Percentiles rank a stretch among this genome's conserved stretches.
Conservation (phyloP, 2,888 invertebrate species). For the Nymphalis c-album region DNA sequence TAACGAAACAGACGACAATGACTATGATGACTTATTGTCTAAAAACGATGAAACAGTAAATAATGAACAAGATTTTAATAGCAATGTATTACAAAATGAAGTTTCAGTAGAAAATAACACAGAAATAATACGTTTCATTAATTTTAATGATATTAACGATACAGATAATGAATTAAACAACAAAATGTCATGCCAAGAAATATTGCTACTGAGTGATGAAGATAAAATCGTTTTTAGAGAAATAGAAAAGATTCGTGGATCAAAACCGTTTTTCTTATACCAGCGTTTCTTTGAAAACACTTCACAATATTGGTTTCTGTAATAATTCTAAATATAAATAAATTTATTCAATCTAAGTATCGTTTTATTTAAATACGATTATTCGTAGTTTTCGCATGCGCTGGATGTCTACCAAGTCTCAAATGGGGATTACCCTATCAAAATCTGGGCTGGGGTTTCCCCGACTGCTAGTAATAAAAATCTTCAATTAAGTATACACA, state of each 20-base stretch:
- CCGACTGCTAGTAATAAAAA: too few relatives aligned
- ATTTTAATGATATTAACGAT: neutral
- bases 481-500: too few relatives aligned
- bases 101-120: neutral
- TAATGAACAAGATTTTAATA: too few relatives aligned
- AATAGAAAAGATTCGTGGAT: constrained; percentile 1
- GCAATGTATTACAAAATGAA: neutral
- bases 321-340: neutral
- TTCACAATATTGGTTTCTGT: constrained; percentile 18
- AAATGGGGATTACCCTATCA: too few relatives aligned
- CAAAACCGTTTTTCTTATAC: constrained; percentile 3
- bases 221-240: constrained; percentile 12
- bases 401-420: too few relatives aligned
- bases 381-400: too few relatives aligned
- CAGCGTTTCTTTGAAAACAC: constrained; percentile 1
- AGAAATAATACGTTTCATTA: neutral
- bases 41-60: too few relatives aligned
- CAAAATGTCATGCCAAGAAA: neutral
- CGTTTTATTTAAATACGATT: neutral
- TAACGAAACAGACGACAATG: too few relatives aligned
- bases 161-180: neutral
- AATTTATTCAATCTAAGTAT: neutral
- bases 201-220: constrained; percentile 9
- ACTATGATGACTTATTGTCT: too few relatives aligned
- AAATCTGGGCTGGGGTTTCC: too few relatives aligned